These are phyloP conservation scores for Drosophila borealis DNA, from an alignment of 2,888 invertebrate genomes.

Conservation along the genomic window DNA sequence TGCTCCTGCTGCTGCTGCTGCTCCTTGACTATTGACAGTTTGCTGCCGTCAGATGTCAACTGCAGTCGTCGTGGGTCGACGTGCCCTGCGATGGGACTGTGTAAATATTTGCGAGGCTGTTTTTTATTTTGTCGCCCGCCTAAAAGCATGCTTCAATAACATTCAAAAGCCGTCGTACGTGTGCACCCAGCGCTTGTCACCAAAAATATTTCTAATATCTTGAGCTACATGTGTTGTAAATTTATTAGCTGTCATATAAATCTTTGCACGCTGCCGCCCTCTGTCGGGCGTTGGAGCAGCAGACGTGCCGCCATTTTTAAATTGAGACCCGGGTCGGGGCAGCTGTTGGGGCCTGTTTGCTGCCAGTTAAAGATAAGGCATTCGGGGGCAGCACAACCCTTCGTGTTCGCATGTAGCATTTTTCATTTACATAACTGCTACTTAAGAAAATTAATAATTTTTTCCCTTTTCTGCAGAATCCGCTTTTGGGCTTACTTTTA, in stretches of 20 bases:
- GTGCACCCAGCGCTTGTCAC: constrained; percentile 55
- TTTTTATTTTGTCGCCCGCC: constrained; percentile 47
- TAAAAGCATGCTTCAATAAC: constrained; percentile 67
- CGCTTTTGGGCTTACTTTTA: constrained; percentile 48
- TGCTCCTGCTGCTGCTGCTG: not conserved
- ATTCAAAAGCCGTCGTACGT: constrained; percentile 61
- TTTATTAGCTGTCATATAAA: constrained; percentile 85
- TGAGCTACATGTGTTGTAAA: constrained; percentile 79
- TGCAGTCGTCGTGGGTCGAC: constrained; percentile 57
- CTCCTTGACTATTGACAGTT: constrained; percentile 46
- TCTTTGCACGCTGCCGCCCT: constrained; percentile 78
- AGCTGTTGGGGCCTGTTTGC: constrained; percentile 33
- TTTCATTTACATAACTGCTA: constrained; percentile 76
- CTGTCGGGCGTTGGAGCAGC: constrained; percentile 32
- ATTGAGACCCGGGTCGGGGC: constrained; percentile 6
- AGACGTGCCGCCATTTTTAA: constrained; percentile 53
- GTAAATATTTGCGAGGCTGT: constrained; percentile 65
- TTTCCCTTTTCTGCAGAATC: constrained; percentile 27
- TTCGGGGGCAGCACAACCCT: constrained; percentile 39
- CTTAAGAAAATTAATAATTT: constrained; percentile 68
- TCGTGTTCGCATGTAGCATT: constrained; percentile 43
- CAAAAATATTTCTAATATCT: constrained; percentile 73
- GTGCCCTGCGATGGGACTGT: constrained; percentile 47
- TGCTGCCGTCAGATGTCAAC: constrained; percentile 75
- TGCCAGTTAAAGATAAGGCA: constrained; percentile 53